Evolutionary conservation across 2,797 vertebrate species (phyloP).

Genomic region (Arrhamphus sclerolepis): DNA sequence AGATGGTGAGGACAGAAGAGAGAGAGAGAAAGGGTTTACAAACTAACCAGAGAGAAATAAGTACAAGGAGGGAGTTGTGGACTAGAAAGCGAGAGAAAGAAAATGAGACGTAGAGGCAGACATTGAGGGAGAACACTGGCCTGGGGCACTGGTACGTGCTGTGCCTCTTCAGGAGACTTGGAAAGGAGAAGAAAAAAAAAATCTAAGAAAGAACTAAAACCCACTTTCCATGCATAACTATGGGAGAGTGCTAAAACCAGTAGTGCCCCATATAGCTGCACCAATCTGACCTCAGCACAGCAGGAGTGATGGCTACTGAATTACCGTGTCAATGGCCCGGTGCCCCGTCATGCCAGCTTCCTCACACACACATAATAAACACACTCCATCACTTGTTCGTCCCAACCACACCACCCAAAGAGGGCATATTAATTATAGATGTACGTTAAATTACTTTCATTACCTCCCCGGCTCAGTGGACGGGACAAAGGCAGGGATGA

Average conservation of each 20-base stretch:
- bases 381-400: slow-evolving; percentile 83
- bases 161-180: slow-evolving; percentile 52
- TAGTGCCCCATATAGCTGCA: slow-evolving; percentile 69
- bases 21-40: slow-evolving; percentile 30
- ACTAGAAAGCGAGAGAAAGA: slow-evolving; percentile 23
- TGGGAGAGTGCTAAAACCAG: slow-evolving; percentile 48
- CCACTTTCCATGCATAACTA: slow-evolving; percentile 49
- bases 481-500: slow-evolving; percentile 78
- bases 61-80: slow-evolving; percentile 26
- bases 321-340: slow-evolving; percentile 68
- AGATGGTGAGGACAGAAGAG: slow-evolving; percentile 24
- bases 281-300: slow-evolving; percentile 50
- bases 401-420: slow-evolving; percentile 78
- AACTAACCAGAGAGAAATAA: slow-evolving; percentile 14
- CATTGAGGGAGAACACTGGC: slow-evolving; percentile 65
- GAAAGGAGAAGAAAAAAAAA: slow-evolving; percentile 38
- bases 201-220: slow-evolving; percentile 51
- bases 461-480: slow-evolving; percentile 82
- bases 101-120: slow-evolving; percentile 40
- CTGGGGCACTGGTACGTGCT: slow-evolving; percentile 58
- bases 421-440: slow-evolving; percentile 96
- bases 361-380: slow-evolving; percentile 79
- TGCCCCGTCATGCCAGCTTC: slow-evolving; percentile 60
- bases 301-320: slow-evolving; percentile 72
- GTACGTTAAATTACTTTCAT: slow-evolving; percentile 97